Evolutionary conservation across 2,888 invertebrate species (phyloP).

Genomic region (Stenolophus ochropezus): DNA sequence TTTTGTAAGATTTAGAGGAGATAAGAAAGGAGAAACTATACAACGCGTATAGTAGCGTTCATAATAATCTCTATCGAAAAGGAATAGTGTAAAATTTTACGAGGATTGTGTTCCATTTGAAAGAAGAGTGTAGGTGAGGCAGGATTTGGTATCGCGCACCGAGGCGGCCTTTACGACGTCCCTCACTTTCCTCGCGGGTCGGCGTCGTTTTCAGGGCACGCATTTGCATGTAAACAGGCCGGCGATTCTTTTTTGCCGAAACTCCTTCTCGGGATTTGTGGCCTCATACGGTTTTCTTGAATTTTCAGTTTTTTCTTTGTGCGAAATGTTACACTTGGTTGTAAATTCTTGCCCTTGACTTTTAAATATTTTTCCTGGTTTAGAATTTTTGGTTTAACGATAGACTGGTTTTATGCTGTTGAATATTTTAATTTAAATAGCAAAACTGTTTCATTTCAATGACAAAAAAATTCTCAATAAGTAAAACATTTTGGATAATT

Average conservation of each 20-base stretch:
- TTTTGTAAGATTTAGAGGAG: too few relatives aligned
- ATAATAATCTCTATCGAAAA: too few relatives aligned
- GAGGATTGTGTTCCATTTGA: background rate
- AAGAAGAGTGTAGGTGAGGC: too few relatives aligned
- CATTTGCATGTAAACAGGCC: conserved; percentile 56
- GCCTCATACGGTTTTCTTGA: background rate
- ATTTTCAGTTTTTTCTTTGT: conserved; percentile 24
- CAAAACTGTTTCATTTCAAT: too few relatives aligned
- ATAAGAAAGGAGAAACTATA: too few relatives aligned
- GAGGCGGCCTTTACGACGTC: background rate
- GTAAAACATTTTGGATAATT: too few relatives aligned
- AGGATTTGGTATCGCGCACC: background rate
- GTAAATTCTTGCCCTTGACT: conserved; percentile 26
- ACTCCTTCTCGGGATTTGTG: conserved; percentile 33
- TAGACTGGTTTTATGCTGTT: too few relatives aligned
- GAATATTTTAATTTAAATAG: too few relatives aligned
- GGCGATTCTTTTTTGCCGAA: conserved; percentile 37
- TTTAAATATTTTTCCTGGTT: background rate
- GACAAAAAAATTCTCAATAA: too few relatives aligned
- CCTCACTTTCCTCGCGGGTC: conserved; percentile 28
- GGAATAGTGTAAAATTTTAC: background rate
- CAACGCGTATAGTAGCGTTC: too few relatives aligned
- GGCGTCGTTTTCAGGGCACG: background rate
- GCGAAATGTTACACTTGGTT: background rate
- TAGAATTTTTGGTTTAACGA: background rate